phyloP scores from a whole-genome alignment of 2,113 vertebrate genomes.

The Carettochelys insculpta region DNA sequence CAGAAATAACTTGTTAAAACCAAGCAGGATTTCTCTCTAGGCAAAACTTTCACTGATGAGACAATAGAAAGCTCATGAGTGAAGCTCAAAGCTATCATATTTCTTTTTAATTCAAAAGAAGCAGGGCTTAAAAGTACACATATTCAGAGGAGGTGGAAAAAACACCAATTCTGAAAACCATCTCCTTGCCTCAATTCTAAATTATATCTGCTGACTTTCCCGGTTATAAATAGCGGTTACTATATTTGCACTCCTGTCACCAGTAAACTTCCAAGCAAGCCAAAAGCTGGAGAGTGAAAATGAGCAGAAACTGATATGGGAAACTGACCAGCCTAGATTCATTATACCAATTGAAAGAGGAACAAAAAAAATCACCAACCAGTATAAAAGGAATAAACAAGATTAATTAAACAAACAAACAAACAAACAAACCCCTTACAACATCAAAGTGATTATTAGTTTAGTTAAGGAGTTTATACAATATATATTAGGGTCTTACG shows the following conservation, averaged over 20 bases:
- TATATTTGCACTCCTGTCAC: neutral
- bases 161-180: neutral
- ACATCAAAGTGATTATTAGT: neutral
- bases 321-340: neutral
- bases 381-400: neutral
- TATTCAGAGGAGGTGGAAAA: neutral
- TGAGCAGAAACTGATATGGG: neutral
- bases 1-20: neutral
- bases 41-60: neutral
- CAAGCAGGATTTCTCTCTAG: neutral
- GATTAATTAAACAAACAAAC: neutral
- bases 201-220: neutral
- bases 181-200: fast-evolving
- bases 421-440: no score
- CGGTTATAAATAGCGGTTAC: neutral
- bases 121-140: neutral
- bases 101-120: neutral
- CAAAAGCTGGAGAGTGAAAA: neutral
- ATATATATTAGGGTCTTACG: no score
- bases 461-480: neutral
- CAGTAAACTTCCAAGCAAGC: neutral
- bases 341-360: neutral
- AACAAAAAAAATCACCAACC: fast-evolving
- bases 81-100: neutral
- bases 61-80: neutral